Conservation (phyloP, 2,797 vertebrate genomes). For the Typhlichthys eigenmanni region DNA sequence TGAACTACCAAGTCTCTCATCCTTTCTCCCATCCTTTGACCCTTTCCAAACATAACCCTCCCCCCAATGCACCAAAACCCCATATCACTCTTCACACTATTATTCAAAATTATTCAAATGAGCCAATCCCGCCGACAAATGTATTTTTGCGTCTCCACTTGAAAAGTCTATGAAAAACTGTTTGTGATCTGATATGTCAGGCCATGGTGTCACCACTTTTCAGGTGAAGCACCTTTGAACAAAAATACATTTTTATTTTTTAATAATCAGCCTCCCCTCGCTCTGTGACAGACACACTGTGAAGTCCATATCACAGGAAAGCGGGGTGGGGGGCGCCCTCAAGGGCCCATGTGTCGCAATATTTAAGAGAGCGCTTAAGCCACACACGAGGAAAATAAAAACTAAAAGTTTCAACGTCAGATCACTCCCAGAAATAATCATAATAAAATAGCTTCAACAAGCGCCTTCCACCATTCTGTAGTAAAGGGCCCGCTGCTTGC, state of each 20-base stretch:
- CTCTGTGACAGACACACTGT: constrained; percentile 34
- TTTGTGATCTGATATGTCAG: constrained; percentile 51
- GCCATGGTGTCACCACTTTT: constrained; percentile 43
- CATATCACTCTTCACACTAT: constrained; percentile 53
- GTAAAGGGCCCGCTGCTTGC: constrained; percentile 61
- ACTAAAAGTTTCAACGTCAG: constrained; percentile 27
- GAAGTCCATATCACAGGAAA: constrained; percentile 33
- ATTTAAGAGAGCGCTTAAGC: constrained; percentile 60
- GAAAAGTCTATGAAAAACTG: constrained; percentile 58
- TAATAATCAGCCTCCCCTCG: constrained; percentile 57
- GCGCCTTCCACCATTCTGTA: constrained; percentile 43
- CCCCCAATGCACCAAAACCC: constrained; percentile 12
- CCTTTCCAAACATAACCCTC: constrained; percentile 33
- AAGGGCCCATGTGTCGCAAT: constrained; percentile 34
- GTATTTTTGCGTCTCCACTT: constrained; percentile 71
- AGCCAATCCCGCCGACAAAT: constrained; percentile 43
- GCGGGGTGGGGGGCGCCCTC: constrained; percentile 27
- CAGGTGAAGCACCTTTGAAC: constrained; percentile 69
- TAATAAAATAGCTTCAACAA: constrained; percentile 51
- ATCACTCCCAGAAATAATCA: constrained; percentile 50
- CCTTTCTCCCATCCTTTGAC: constrained; percentile 42
- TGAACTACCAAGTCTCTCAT: constrained; percentile 45
- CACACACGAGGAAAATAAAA: constrained; percentile 34
- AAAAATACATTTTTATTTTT: constrained; percentile 53
- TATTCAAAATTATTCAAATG: constrained; percentile 74